Conservation (phyloP, 2,888 invertebrate species). For the Keiferia lycopersicella region DNA sequence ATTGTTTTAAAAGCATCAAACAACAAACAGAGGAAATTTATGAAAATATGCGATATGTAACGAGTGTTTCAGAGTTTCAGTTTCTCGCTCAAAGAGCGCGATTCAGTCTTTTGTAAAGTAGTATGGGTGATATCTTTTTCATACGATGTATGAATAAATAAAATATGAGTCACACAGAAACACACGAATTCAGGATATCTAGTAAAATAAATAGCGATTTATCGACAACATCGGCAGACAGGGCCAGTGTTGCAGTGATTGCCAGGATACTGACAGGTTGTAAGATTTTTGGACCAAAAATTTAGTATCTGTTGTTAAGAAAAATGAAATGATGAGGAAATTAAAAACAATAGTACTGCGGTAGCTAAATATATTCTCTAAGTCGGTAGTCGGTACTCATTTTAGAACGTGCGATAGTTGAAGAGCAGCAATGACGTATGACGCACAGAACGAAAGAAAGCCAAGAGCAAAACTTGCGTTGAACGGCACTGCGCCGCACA, state of each 20-base stretch:
- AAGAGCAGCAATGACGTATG: neutral
- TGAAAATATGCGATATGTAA: neutral
- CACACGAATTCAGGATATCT: neutral
- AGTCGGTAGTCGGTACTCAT: too few species aligned
- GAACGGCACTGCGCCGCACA: neutral
- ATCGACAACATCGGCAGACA: too few species aligned
- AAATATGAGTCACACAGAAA: neutral
- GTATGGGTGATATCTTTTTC: neutral
- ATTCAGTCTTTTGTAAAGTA: neutral
- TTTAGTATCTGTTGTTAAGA: too few species aligned
- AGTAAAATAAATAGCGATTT: neutral
- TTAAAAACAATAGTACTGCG: too few species aligned
- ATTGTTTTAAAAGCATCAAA: conserved; percentile 12
- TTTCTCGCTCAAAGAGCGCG: neutral
- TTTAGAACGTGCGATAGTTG: neutral
- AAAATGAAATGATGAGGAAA: too few species aligned
- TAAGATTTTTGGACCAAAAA: too few species aligned
- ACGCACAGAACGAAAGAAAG: neutral
- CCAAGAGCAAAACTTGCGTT: neutral
- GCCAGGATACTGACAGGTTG: too few species aligned
- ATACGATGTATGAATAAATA: conserved; percentile 1
- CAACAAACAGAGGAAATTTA: neutral
- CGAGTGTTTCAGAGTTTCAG: neutral
- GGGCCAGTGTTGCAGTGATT: too few species aligned
- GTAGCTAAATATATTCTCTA: too few species aligned